Evolutionary conservation across 2,113 vertebrate species (phyloP).

Genomic region (Periophthalmodon schlosseri): DNA sequence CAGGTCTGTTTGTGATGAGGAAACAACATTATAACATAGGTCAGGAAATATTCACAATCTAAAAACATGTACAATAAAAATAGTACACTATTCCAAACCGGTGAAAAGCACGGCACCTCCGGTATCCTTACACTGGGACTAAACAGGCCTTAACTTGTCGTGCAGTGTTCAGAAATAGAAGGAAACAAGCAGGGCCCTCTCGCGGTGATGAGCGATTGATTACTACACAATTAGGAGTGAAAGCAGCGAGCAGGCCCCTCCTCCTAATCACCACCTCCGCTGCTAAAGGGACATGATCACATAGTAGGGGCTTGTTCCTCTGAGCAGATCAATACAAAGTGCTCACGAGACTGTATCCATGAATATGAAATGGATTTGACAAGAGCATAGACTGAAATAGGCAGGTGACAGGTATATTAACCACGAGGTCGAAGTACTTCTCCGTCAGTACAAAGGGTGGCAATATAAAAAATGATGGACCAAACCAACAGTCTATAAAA

Average conservation of each 20-base stretch:
- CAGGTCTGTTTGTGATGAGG: too few species aligned
- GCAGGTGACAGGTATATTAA: constrained; percentile 23
- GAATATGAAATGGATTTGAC: constrained; percentile 36
- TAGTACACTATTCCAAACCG: background rate
- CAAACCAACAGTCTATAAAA: too few species aligned
- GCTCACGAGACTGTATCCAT: constrained; percentile 47
- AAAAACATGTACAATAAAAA: background rate
- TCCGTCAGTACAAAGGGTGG: background rate
- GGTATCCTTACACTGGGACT: constrained; percentile 3
- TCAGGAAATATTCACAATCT: too few species aligned
- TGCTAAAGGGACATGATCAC: constrained; percentile 71
- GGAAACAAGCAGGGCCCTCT: constrained; percentile 48
- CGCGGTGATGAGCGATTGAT: constrained; percentile 71
- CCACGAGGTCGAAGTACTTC: background rate
- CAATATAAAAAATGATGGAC: too few species aligned
- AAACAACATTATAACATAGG: too few species aligned
- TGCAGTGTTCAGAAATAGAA: constrained; percentile 58
- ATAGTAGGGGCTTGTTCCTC: constrained; percentile 61
- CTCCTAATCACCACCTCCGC: constrained; percentile 70
- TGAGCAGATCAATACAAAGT: constrained; percentile 59
- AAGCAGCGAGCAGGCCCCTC: constrained; percentile 60
- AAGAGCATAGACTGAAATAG: constrained; percentile 18
- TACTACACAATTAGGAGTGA: constrained; percentile 69
- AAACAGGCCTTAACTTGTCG: constrained; percentile 36
- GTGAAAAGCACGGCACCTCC: constrained; percentile 10